phyloP scores from a whole-genome alignment of 2,797 vertebrate genomes.

The Rhinoraja longicauda region DNA sequence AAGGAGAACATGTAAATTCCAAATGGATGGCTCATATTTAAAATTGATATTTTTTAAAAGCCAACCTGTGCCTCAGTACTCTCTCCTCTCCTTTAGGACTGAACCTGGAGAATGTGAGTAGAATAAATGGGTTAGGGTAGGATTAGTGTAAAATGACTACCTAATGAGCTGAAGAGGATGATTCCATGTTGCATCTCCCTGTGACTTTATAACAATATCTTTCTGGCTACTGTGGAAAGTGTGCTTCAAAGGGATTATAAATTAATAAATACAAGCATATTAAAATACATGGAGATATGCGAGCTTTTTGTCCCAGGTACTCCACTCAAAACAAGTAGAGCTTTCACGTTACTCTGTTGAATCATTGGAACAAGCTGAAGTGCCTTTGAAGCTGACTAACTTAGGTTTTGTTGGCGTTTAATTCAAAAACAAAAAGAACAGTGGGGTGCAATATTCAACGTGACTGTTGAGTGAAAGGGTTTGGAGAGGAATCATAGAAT shows the following conservation, averaged over 20 bases:
- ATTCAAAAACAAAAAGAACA: not conserved
- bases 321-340: not conserved
- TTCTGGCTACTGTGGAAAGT: not conserved
- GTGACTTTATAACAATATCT: not conserved
- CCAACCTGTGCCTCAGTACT: too few relatives aligned
- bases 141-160: too few relatives aligned
- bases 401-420: not conserved
- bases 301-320: not conserved
- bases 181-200: too few relatives aligned
- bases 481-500: not conserved
- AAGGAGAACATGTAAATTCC: too few relatives aligned
- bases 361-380: not conserved
- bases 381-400: not conserved
- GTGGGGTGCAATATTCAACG: not conserved
- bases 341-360: slow-evolving; percentile 20
- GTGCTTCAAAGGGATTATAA: not conserved
- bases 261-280: not conserved
- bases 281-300: not conserved
- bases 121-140: too few relatives aligned
- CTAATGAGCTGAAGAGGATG: too few relatives aligned
- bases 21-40: too few relatives aligned
- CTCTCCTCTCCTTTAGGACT: too few relatives aligned
- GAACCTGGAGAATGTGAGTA: too few relatives aligned
- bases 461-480: not conserved
- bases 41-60: too few relatives aligned